Conservation (phyloP, 2,113 vertebrate species). For the Takifugu flavidus region DNA sequence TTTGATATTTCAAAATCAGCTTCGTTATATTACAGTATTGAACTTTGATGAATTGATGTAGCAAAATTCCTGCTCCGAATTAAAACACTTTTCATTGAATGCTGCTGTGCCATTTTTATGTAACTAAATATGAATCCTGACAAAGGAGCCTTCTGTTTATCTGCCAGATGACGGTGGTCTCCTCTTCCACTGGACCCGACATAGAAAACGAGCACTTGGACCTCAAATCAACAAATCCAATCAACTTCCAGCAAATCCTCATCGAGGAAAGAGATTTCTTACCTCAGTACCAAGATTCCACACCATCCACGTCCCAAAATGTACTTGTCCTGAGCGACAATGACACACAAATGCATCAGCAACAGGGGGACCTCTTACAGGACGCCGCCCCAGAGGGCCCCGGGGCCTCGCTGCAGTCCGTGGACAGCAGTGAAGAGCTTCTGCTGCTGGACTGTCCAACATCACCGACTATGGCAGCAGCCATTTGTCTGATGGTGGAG, state of each 20-base stretch:
- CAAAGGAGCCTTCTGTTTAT: too few relatives aligned
- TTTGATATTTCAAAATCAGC: too few relatives aligned
- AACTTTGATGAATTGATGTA: too few relatives aligned
- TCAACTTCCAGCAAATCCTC: slow-evolving; percentile 14
- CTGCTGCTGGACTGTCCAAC: background rate
- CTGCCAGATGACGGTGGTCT: slow-evolving; percentile 34
- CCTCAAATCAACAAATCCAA: slow-evolving; percentile 7
- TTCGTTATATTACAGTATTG: too few relatives aligned
- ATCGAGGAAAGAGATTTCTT: slow-evolving; percentile 16
- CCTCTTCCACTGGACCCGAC: background rate
- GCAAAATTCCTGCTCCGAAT: too few relatives aligned
- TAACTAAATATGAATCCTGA: too few relatives aligned
- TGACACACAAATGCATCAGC: slow-evolving; percentile 8
- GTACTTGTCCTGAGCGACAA: background rate
- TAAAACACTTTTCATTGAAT: too few relatives aligned
- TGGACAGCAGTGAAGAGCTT: background rate
- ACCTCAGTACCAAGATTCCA: background rate
- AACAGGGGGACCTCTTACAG: slow-evolving; percentile 1
- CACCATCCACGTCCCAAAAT: slow-evolving; percentile 12
- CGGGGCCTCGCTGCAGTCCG: slow-evolving; percentile 9
- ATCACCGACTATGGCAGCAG: slow-evolving; percentile 1
- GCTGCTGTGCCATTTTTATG: too few relatives aligned
- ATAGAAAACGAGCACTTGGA: slow-evolving; percentile 26
- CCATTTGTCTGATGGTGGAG: slow-evolving; percentile 67
- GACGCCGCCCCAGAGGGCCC: background rate